Base-by-base conservation (phyloP, 2,797 vertebrate species). In the Notamacropus eugenii region DNA sequence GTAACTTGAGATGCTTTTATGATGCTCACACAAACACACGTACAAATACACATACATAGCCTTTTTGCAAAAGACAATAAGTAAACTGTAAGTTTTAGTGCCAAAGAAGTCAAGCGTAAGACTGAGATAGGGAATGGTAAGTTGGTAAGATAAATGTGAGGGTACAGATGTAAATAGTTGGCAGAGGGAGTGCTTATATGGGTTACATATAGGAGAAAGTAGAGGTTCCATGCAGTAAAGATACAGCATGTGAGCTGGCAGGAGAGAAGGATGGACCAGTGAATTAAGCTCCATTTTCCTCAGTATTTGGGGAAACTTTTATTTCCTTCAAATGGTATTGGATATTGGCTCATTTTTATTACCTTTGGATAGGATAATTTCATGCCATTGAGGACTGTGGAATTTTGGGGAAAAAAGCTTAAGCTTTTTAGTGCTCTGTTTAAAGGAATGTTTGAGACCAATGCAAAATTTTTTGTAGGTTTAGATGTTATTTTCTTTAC, bases 281-380 rank as follows among this genome's bases (percentile, higher is more conserved):
- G 11, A 9, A 54, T 90, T 92, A 91, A 91, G 87, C 46, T 14
- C 55, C 74, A 2, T 55, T 28, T 14, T n/a, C 0, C 56, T n/a
- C 93, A 94, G 52, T 95, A 92, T 94, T 96, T 96, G 92, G 40
- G 55, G 27, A 90, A 93, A 93, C 31, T 16, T 59, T 28, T 94
- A 3, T 93, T 92, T 95, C 87, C 46, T 92, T 2, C 96, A 93
- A 34, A 40, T 96, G 52, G 91, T 96, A 58, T n/a, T 96, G 40
- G 13, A 55, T 91, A 90, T 29, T 97, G 94, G 46, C 95, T 95
- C 90, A 91, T 96, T 87, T 87, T 46, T 46, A 74, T 82, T 82
- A 46, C 67, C 22, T 92, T 96, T 46, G 54, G 92, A 59, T 58
- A 27, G 92, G 24, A 54, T 94, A 92, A 55, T 94, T 91, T 94